Conservation (phyloP, 1,140 invertebrate species). For the Schmidtea mediterranea region DNA sequence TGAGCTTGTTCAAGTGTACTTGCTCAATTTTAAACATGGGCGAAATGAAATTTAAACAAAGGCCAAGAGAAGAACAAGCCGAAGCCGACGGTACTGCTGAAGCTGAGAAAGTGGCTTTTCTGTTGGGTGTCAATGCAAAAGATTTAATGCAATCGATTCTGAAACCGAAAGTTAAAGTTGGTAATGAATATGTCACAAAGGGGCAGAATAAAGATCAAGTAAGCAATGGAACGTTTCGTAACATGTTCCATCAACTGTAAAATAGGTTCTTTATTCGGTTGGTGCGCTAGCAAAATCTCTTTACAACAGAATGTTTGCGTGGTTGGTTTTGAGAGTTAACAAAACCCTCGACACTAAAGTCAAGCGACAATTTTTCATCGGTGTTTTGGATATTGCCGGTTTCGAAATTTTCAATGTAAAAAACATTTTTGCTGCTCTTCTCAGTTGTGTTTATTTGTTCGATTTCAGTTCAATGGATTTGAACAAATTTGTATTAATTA, state of each 20-base stretch:
- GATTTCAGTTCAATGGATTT: slow-evolving; percentile 75
- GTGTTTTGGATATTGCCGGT: slow-evolving; percentile 99
- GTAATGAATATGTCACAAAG: slow-evolving; percentile 83
- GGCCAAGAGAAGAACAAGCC: slow-evolving; percentile 95
- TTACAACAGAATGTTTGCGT: slow-evolving; percentile 86
- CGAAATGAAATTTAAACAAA: slow-evolving; percentile 98
- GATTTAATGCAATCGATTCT: slow-evolving; percentile 34
- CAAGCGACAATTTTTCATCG: slow-evolving; percentile 85
- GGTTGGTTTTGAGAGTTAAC: slow-evolving; percentile 89
- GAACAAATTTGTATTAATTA: slow-evolving; percentile 99
- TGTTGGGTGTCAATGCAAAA: slow-evolving; percentile 39
- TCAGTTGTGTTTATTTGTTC: background rate
- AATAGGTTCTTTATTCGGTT: slow-evolving; percentile 41
- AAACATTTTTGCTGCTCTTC: slow-evolving; percentile 30
- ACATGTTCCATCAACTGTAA: slow-evolving; percentile 35
- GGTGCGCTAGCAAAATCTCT: slow-evolving; percentile 82
- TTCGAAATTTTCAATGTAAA: slow-evolving; percentile 99
- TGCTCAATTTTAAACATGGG: slow-evolving; percentile 90
- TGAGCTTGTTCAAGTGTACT: slow-evolving; percentile 82
- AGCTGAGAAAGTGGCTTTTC: slow-evolving; percentile 65
- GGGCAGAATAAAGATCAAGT: slow-evolving; percentile 84
- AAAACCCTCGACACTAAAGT: slow-evolving; percentile 87
- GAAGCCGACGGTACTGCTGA: slow-evolving; percentile 86
- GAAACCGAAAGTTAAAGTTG: slow-evolving; percentile 35
- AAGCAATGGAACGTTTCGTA: background rate